Evolutionary conservation across 2,113 vertebrate species (phyloP), one percentile per base, ranked within the genome.

Genomic region (Entomyzon cyanotis): DNA sequence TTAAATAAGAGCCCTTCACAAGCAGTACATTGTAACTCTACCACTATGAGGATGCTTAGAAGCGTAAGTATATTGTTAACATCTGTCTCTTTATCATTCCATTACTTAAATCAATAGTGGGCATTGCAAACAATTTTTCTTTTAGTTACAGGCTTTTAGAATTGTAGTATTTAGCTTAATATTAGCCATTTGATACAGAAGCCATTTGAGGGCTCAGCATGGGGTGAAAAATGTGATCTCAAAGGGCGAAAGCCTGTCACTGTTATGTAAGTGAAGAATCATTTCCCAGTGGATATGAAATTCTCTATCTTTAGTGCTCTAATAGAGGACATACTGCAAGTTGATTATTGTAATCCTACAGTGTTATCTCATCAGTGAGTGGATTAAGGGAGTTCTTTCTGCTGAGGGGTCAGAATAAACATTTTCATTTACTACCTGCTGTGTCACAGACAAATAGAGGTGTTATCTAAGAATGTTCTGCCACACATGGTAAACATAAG

Each of bases 291-390:
- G 87, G 88, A 95, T 97, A 91, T 94, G 96, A 97, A 96, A 97
- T 92, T 89, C 95, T 35, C 50, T 96, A 94, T 96, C 96, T 97
- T 97, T 94, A 95, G 89, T 96, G 94, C 91, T 47, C 96, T 98
- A 95, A 97, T 97, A 97, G 97, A 98, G 92, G 97, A 97, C 96
- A 96, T 93, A 92, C 96, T 96, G 97, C 96, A 97, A 96, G 97
- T 97, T 98, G 97, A 98, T 98, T 97, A 97, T 97, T 97, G 97
- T 98, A 98, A 98, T 98, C 98, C 97, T 95, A 97, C 97, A 69
- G 96, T 50, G 97, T 97, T 97, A 98, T 98, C 97, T 97, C 98
- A 98, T 98, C 97, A 97, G 92, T 86, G 96, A 98, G 96, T 90
- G 96, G 98, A 98, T 98, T 98, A 98, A 97, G 95, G 92, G 91